Base-by-base conservation (phyloP, 2,113 vertebrate genomes). In the Salvelinus fontinalis region DNA sequence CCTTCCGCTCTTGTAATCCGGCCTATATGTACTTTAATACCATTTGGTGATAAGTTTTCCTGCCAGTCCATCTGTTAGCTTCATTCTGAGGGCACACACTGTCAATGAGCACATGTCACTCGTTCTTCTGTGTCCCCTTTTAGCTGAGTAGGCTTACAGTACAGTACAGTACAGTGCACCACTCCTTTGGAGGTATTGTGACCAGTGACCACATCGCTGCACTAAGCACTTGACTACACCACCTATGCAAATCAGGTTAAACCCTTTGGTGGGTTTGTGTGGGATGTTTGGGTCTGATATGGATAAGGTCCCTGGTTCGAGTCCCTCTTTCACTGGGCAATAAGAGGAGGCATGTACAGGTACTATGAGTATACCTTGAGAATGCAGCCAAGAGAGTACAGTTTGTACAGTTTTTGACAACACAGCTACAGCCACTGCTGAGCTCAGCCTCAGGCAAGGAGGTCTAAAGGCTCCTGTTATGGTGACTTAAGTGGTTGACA, bases 41-140 rank as follows among this genome's bases (percentile, higher is more conserved):
- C 29, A 80, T 86, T 80, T 79, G 31, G 24, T 83, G 85, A 78
- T 80, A 80, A 80, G 78, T 67, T 88, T 87, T 78, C 83, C 82
- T 85, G 78, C 27, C 71, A 51, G 67, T 83, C 81, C 87, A 89
- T 87, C 85, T 88, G 86, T 83, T 87, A 31, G 74, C 78, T 54
- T 54, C 5, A 18, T 18, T 54, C 14, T 54, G 16, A 54, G 16
- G 51, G 51, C 13, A 54, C 51, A 16, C 3, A 16, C 51, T 4
- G 51, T 18, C 51, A 54, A 18, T 18, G 16, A 54, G 51, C 51
- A 18, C 16, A 18, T 54, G 51, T 14, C 51, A 54, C 13, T 18
- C 16, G 4, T 54, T 16, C 16, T 18, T 54, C 51, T 16, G 14
- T 54, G 51, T 54, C 51, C 16, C 29, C 79, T 57, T 62, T 88